Conservation (phyloP, 2,888 invertebrate species). For the Synergus umbraculus region DNA sequence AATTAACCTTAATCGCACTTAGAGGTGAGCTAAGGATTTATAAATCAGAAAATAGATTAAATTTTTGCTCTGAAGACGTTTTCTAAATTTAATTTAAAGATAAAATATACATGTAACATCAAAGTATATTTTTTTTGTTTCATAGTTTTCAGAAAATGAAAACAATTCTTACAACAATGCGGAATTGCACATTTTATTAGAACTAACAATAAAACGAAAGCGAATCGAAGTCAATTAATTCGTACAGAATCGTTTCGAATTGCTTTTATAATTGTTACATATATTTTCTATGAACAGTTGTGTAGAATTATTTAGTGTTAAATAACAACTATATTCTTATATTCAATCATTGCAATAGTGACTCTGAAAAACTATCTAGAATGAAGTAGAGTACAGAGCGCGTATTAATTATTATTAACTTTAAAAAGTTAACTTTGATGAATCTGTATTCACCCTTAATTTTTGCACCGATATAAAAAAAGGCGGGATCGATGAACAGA, state of each 20-base stretch:
- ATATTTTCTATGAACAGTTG: background rate
- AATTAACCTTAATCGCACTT: conserved; percentile 55
- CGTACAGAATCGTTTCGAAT: background rate
- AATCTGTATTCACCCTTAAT: background rate
- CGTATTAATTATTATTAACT: too few relatives aligned
- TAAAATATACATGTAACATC: too few relatives aligned
- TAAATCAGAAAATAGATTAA: conserved; percentile 47
- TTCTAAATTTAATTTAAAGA: too few relatives aligned
- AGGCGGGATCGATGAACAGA: conserved; percentile 19
- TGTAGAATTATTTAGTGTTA: too few relatives aligned
- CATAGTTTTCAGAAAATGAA: too few relatives aligned
- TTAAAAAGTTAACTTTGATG: too few relatives aligned
- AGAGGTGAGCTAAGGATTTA: conserved; percentile 43
- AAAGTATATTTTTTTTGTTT: too few relatives aligned
- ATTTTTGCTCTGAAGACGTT: background rate
- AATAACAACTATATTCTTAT: too few relatives aligned
- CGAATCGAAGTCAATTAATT: conserved; percentile 10
- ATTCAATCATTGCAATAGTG: too few relatives aligned
- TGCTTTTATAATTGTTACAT: background rate
- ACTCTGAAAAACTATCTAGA: too few relatives aligned
- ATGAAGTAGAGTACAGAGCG: too few relatives aligned
- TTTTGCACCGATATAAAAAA: conserved; percentile 36
- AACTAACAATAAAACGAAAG: background rate
- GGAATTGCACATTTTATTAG: background rate
- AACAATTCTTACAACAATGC: background rate